Conservation (phyloP, 2,888 invertebrate genomes). For the Apodemia hepburni region DNA sequence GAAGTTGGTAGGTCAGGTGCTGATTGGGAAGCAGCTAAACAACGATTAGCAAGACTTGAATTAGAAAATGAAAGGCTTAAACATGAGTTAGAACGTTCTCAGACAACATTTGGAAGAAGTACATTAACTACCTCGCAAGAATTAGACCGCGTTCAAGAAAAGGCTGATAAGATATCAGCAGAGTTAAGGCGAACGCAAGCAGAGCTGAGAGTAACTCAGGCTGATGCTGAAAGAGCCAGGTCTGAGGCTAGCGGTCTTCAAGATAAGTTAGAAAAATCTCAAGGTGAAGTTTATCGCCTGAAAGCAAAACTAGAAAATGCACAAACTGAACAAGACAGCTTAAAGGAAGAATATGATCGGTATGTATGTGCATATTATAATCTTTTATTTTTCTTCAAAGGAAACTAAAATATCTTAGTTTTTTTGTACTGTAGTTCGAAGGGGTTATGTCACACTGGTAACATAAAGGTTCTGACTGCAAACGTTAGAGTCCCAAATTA, state of each 20-base stretch:
- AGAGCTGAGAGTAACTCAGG: slow-evolving; percentile 94
- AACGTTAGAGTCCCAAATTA: no score
- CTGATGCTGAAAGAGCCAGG: slow-evolving; percentile 93
- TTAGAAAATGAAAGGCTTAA: slow-evolving; percentile 94
- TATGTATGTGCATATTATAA: slow-evolving; percentile 37
- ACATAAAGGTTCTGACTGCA: no score
- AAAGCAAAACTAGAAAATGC: slow-evolving; percentile 97
- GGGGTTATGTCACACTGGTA: no score
- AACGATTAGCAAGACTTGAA: slow-evolving; percentile 90
- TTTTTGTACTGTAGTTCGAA: no score
- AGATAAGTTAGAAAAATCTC: slow-evolving; percentile 96
- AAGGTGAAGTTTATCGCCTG: slow-evolving; percentile 95
- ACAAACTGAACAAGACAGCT: slow-evolving; percentile 95
- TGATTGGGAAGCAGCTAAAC: slow-evolving; percentile 93
- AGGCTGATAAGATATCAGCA: slow-evolving; percentile 90
- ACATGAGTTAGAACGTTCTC: slow-evolving; percentile 91
- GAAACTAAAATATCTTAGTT: no score
- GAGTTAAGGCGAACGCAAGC: slow-evolving; percentile 94
- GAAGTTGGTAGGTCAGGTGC: slow-evolving; percentile 94
- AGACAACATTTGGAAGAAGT: slow-evolving; percentile 90
- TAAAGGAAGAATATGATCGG: slow-evolving; percentile 94
- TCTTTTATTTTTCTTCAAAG: no score
- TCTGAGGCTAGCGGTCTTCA: slow-evolving; percentile 91
- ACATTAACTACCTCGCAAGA: slow-evolving; percentile 91
- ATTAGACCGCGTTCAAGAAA: slow-evolving; percentile 89